Evolutionary conservation across 2,888 invertebrate genomes (phyloP).

Genomic region (Antheraea yamamai): DNA sequence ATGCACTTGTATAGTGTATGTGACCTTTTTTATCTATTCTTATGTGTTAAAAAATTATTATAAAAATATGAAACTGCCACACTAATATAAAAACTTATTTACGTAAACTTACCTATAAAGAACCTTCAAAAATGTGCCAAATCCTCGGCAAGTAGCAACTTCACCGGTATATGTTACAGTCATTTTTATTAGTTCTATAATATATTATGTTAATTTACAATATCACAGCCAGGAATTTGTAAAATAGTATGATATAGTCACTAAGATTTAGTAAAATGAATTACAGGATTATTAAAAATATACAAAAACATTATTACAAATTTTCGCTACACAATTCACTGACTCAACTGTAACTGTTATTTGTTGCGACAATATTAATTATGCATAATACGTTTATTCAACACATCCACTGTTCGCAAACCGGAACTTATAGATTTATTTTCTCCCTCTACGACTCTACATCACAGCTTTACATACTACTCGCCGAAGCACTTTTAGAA

Average conservation of each 20-base stretch:
- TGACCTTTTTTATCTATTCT: no score
- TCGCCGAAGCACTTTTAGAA: not conserved
- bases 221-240: constrained; percentile 11
- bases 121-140: constrained; percentile 94
- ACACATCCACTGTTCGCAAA: not conserved
- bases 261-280: not conserved
- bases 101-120: constrained; percentile 85
- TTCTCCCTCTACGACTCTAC: not conserved
- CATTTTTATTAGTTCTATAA: constrained; percentile 79
- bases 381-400: not conserved
- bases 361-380: not conserved
- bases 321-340: not conserved
- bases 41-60: not conserved
- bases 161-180: constrained; percentile 93
- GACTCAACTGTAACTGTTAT: not conserved
- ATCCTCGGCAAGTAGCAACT: constrained; percentile 92
- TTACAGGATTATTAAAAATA: not conserved
- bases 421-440: not conserved
- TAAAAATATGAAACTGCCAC: not conserved
- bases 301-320: not conserved
- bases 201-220: constrained; percentile 6
- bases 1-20: no score
- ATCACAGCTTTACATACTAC: not conserved
- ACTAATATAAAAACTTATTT: not conserved
- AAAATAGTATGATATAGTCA: not conserved